These are phyloP conservation scores for Laupala kohalensis DNA, from an alignment of 1,140 invertebrate species.

Conservation along the genomic window DNA sequence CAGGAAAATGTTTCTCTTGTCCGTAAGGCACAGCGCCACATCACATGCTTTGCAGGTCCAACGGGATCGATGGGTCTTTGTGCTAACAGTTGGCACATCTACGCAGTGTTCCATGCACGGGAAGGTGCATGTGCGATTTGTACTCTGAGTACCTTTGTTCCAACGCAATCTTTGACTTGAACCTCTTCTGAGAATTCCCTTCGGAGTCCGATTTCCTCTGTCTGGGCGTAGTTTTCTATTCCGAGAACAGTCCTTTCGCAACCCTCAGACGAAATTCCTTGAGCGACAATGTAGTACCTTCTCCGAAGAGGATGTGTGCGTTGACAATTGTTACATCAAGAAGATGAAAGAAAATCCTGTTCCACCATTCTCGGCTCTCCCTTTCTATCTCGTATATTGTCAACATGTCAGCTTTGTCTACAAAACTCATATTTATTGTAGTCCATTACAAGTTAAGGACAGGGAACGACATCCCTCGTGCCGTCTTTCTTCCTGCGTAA, in stretches of 20 bases:
- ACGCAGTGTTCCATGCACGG: neutral
- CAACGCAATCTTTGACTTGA: neutral
- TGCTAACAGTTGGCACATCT: slow-evolving; percentile 1
- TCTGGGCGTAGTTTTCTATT: neutral
- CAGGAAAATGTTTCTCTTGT: neutral
- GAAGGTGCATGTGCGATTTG: slow-evolving; percentile 2
- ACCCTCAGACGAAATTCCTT: slow-evolving; percentile 7
- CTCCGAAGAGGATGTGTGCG: slow-evolving; percentile 5
- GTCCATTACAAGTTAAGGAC: slow-evolving; percentile 15
- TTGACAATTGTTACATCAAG: slow-evolving; percentile 8
- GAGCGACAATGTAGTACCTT: neutral
- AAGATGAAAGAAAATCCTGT: slow-evolving; percentile 10
- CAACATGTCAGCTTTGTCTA: slow-evolving; percentile 12
- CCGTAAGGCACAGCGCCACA: neutral
- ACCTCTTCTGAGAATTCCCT: neutral
- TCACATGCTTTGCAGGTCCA: slow-evolving; percentile 4
- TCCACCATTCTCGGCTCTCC: slow-evolving; percentile 9
- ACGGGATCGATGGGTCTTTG: too few species aligned
- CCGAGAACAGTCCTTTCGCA: neutral
- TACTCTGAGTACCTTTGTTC: neutral
- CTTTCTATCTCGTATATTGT: slow-evolving; percentile 11
- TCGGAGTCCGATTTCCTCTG: neutral
- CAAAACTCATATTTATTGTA: slow-evolving; percentile 22
- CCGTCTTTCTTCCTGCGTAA: slow-evolving; percentile 4
- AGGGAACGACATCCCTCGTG: neutral